phyloP scores from a whole-genome alignment of 1,140 invertebrate species.

The Leptinotarsa lineolata region DNA sequence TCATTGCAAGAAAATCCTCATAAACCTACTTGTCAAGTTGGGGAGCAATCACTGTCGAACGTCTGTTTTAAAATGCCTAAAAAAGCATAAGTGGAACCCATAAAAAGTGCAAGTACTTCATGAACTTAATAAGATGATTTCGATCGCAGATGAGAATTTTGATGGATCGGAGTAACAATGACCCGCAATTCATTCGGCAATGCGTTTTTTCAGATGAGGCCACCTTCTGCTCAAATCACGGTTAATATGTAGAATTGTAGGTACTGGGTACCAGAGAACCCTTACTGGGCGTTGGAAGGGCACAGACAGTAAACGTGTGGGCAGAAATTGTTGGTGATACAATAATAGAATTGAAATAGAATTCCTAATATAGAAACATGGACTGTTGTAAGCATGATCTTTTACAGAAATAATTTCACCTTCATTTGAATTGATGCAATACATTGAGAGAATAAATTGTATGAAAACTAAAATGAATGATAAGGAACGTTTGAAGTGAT shows the following conservation, averaged over 20 bases:
- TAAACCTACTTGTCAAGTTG: slow-evolving; percentile 1
- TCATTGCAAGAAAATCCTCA: slow-evolving; percentile 5
- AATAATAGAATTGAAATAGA: not conserved
- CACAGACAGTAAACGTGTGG: slow-evolving; percentile 11
- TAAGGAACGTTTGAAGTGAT: too few species aligned
- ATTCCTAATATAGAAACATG: too few species aligned
- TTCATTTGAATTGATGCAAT: too few species aligned
- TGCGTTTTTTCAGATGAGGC: too few species aligned
- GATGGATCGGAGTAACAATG: slow-evolving; percentile 9
- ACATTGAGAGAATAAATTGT: too few species aligned
- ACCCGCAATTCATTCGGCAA: slow-evolving; percentile 17
- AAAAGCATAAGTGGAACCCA: not conserved
- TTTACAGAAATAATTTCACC: too few species aligned
- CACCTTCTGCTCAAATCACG: not conserved
- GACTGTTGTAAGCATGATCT: too few species aligned
- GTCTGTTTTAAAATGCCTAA: slow-evolving; percentile 16
- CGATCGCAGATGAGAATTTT: slow-evolving; percentile 5
- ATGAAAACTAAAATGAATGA: too few species aligned
- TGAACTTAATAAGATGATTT: slow-evolving; percentile 19
- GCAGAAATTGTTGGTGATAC: not conserved
- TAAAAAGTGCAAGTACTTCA: slow-evolving; percentile 16
- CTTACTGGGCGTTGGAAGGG: slow-evolving; percentile 14
- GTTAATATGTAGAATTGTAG: slow-evolving; percentile 12
- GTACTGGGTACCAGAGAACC: slow-evolving; percentile 10
- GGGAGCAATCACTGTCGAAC: slow-evolving; percentile 4